Evolutionary conservation across 2,113 vertebrate genomes (phyloP).

Genomic region (Prochilodus magdalenae): DNA sequence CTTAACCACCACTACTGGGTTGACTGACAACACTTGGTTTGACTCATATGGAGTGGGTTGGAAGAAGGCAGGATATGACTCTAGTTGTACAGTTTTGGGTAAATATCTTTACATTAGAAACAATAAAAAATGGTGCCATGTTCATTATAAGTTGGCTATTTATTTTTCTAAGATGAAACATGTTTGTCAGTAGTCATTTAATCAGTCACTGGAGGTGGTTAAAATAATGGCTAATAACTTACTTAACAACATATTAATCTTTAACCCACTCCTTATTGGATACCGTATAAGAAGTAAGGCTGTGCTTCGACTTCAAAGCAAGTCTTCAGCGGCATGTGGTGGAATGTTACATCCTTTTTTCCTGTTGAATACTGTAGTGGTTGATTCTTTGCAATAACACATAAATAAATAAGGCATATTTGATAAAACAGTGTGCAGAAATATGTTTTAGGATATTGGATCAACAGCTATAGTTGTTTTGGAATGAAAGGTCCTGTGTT

Average conservation of each 20-base stretch:
- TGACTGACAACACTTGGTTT: neutral
- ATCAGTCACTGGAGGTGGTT: neutral
- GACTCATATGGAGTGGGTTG: slow-evolving; percentile 8
- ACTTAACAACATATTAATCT: neutral
- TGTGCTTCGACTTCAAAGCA: neutral
- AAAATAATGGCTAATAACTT: too few species aligned
- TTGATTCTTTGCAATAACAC: too few species aligned
- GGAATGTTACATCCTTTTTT: neutral
- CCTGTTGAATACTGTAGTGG: too few species aligned
- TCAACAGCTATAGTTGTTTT: neutral
- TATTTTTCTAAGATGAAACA: slow-evolving; percentile 5
- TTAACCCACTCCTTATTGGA: neutral
- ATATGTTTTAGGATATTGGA: too few species aligned
- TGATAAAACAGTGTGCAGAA: too few species aligned
- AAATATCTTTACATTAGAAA: slow-evolving; percentile 14
- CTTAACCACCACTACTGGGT: neutral
- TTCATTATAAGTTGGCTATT: neutral
- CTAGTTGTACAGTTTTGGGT: neutral
- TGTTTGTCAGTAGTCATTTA: neutral
- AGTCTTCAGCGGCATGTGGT: neutral
- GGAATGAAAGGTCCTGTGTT: neutral
- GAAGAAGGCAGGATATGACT: slow-evolving; percentile 14
- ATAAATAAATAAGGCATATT: too few species aligned
- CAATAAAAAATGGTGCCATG: neutral
- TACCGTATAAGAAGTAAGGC: neutral